These are phyloP conservation scores for Eira barbara DNA, from an alignment of 2,113 vertebrate genomes.

Conservation along the genomic window DNA sequence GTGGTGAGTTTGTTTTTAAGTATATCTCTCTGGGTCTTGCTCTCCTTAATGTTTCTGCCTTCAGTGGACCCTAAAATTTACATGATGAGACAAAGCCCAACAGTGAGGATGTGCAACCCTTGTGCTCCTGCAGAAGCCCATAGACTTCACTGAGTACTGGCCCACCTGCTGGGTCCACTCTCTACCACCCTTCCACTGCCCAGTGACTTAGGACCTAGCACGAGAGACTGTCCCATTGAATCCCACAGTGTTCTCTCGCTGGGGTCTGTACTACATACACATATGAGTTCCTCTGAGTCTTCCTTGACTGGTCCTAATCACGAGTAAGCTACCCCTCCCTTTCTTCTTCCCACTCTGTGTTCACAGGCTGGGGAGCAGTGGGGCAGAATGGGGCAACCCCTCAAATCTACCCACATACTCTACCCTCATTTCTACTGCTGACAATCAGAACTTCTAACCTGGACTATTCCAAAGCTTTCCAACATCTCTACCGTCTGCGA, in stretches of 20 bases:
- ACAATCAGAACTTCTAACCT: background rate
- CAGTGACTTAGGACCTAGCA: background rate
- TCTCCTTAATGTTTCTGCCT: background rate
- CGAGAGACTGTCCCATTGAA: background rate
- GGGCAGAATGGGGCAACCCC: background rate
- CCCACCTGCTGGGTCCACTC: too few species aligned
- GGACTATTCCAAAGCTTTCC: background rate
- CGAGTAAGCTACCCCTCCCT: fast-evolving
- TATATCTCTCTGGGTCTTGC: background rate
- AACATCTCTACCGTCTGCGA: too few species aligned
- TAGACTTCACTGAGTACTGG: background rate
- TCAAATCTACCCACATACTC: background rate
- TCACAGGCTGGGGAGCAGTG: background rate
- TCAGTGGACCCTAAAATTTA: background rate
- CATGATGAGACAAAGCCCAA: background rate
- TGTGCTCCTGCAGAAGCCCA: fast-evolving
- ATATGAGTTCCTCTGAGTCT: background rate
- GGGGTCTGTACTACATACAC: background rate
- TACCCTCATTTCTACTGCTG: background rate
- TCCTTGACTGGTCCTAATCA: background rate
- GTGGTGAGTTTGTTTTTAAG: background rate
- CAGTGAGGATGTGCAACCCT: background rate
- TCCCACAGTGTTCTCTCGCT: background rate
- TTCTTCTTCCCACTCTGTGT: background rate
- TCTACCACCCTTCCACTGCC: background rate